These are phyloP conservation scores for Gallirallus australis DNA, from an alignment of 2,797 vertebrate genomes.

Conservation along the genomic window DNA sequence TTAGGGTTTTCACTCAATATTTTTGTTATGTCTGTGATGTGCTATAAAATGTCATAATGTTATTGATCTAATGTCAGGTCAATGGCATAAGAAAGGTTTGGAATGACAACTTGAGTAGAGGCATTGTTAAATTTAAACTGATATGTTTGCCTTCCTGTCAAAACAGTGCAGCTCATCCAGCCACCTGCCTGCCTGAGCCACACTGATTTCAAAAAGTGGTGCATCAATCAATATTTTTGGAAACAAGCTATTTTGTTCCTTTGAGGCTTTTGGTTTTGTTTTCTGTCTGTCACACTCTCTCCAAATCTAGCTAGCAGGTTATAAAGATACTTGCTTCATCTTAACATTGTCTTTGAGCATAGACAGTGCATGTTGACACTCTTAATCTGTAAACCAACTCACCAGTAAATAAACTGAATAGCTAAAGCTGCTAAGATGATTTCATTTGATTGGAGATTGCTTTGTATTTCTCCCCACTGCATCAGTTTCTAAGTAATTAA, in stretches of 20 bases:
- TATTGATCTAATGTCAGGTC: conserved; percentile 29
- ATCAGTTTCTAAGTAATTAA: neutral
- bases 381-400: neutral
- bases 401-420: neutral
- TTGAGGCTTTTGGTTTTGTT: neutral
- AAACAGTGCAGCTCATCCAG: conserved; percentile 8
- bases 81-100: conserved; percentile 16
- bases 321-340: neutral
- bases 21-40: conserved; percentile 7
- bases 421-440: neutral
- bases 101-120: conserved; percentile 39
- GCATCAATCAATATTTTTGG: conserved; percentile 6
- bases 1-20: neutral
- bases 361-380: neutral
- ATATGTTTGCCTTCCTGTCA: conserved; percentile 49
- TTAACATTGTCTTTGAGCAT: neutral
- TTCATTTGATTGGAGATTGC: neutral
- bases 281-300: neutral
- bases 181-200: neutral
- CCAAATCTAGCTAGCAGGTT: conserved; percentile 13
- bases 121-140: conserved; percentile 55
- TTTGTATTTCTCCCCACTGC: neutral
- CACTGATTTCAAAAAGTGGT: neutral
- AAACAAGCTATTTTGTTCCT: conserved; percentile 19
- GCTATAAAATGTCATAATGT: conserved; percentile 26